Base-by-base conservation (phyloP, 2,888 invertebrate genomes). In the Watsonalla cultraria region DNA sequence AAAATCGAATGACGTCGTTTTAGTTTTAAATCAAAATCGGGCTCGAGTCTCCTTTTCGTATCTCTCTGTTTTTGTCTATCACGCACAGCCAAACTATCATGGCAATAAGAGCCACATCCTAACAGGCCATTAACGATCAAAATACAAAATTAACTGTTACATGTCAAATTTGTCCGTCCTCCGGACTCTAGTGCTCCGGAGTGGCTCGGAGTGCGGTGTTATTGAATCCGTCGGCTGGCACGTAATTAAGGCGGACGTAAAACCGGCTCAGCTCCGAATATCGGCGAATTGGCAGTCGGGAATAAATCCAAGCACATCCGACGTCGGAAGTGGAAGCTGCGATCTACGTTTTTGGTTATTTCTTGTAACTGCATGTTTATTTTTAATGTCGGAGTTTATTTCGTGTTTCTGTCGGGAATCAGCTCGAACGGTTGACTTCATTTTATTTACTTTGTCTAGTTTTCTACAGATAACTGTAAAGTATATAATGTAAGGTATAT, bases 231-330 rank as follows among this genome's bases (percentile, higher is more conserved):
- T 34, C 51, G 34, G 51, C 34, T 11, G 42, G 48, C 15, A 15
- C 15, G 54, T 50, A 52, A 56, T 56, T 53, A 58, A 55, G 49
- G 8, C 53, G 45, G 24, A 53, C 56, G 45, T 35, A 46, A 51
- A 56, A 51, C 53, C 51, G 48, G 51, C 51, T 37, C 24, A 47
- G 15, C 42, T 24, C 51, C 9, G 46, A 53, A 53, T 51, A 53
- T 51, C 48, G 46, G 33, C 7, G 52, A 54, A 54, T 55, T 42
- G 54, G 49, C 52, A 47, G 55, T 52, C 51, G 50, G 53, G 58
- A 51, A 58, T 58, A 58, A 58, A 55, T 53, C 48, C 51, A 42
- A 47, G 52, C 46, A 51, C 39, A 49, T 58, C 58, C 58, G 53
- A 45, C 45, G 55, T 47, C 55, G 58, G 58, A 58, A 55, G 54